Percentiles rank a stretch among this genome's conserved stretches.
phyloP scores from a whole-genome alignment of 2,113 vertebrate genomes.

The Arizona elegans region DNA sequence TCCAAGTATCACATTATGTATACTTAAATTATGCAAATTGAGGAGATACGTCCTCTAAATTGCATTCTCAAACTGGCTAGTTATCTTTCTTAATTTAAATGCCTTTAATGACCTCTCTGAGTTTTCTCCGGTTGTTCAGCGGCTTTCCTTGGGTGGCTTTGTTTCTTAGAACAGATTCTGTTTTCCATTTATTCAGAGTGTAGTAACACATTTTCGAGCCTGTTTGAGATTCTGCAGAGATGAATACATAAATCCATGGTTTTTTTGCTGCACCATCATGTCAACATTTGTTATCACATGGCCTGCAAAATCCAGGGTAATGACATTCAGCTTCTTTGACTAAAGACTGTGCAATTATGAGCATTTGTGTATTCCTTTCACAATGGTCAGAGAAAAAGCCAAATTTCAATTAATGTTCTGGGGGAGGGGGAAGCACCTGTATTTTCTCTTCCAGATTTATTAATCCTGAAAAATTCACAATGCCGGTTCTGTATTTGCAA shows the following conservation, averaged over 20 bases:
- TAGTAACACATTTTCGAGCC: slow-evolving; percentile 59
- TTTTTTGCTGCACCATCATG: slow-evolving; percentile 28
- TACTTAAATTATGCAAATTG: slow-evolving; percentile 55
- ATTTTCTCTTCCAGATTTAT: not conserved
- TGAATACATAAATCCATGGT: slow-evolving; percentile 39
- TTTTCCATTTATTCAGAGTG: slow-evolving; percentile 55
- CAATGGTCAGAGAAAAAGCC: slow-evolving; percentile 26
- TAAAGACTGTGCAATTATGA: slow-evolving; percentile 21
- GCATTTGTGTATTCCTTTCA: not conserved
- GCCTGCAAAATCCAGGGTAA: not conserved
- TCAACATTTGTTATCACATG: slow-evolving; percentile 50
- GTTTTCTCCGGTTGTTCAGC: slow-evolving; percentile 66
- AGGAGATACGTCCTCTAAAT: slow-evolving; percentile 56
- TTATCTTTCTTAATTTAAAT: slow-evolving; percentile 60
- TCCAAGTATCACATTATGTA: slow-evolving; percentile 39
- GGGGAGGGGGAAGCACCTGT: not conserved
- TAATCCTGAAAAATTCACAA: slow-evolving; percentile 2
- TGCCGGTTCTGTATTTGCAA: not conserved
- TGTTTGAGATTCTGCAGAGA: slow-evolving; percentile 44
- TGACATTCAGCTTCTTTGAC: slow-evolving; percentile 22
- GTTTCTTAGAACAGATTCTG: slow-evolving; percentile 62
- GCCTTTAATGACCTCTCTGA: slow-evolving; percentile 56
- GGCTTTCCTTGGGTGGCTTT: slow-evolving; percentile 68
- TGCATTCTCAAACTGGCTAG: slow-evolving; percentile 53
- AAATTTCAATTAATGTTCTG: slow-evolving; percentile 29